Base-by-base conservation (phyloP, 1,140 invertebrate species). In the Caerostris extrusa region DNA sequence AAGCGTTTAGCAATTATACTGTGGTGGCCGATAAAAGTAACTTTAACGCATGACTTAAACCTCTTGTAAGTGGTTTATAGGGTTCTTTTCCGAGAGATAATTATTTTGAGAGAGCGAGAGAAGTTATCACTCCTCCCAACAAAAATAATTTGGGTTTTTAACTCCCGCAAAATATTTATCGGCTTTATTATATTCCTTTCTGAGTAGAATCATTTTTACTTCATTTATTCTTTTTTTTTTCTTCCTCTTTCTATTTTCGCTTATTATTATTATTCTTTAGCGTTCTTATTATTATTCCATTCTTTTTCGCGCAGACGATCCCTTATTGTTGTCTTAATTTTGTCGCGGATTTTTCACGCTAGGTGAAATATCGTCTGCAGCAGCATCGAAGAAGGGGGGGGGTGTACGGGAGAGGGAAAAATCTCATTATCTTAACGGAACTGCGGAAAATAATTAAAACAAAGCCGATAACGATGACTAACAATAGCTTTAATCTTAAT, bases 401-500 rank as follows among this genome's bases (percentile, higher is more conserved):
- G 34, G n/a, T n/a, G n/a, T n/a, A n/a, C n/a, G n/a, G n/a, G n/a
- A 77, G 56, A 58, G 53, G 53, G 81, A 83, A 34, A 91, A 93
- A 93, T 93, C 92, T 93, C 92, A 93, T 93, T 93, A 93, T 93
- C 86, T 87, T 87, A 81, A 93, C 91, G 83, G 91, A 93, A 87
- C 92, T 60, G 67, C 67, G 86, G 92, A 93, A 93, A 93, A 93
- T 93, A 93, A 93, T 93, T 93, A 93, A 93, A 93, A 93, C 92
- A 93, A 93, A 93, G 92, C 92, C 92, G 92, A 93, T 93, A 93
- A 93, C 92, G 92, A 93, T 93, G 92, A 93, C 92, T 93, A 93
- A 93, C 92, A 93, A 93, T 93, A 64, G 92, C 92, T 93, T 93
- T 93, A 93, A 93, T 93, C 92, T 93, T 93, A 93, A 93, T 93